Conservation (phyloP, 2,797 vertebrate genomes). For the Lates japonicus region DNA sequence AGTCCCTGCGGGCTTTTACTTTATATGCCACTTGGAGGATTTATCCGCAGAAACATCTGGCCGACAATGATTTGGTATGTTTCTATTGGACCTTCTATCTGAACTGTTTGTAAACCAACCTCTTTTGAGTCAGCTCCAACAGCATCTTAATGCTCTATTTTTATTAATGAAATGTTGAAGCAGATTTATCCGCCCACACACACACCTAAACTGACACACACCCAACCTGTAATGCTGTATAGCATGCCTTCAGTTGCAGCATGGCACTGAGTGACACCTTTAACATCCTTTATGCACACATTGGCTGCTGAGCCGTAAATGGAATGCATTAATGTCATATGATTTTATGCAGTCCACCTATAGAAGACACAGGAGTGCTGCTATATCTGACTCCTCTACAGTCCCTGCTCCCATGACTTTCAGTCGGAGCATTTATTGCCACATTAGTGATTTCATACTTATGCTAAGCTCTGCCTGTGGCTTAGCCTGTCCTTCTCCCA, state of each 20-base stretch:
- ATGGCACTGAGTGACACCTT: conserved; percentile 26
- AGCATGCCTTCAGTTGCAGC: neutral
- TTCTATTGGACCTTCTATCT: neutral
- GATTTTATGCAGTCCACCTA: conserved; percentile 42
- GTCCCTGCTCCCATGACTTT: conserved; percentile 34
- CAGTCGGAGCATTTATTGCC: conserved; percentile 45
- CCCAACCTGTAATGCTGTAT: neutral
- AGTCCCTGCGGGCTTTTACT: conserved; percentile 28
- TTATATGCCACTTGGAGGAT: neutral
- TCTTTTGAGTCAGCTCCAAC: neutral
- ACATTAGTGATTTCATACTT: conserved; percentile 65
- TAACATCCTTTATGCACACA: conserved; percentile 19
- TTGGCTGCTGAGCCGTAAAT: conserved; percentile 18
- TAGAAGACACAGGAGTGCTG: conserved; percentile 29
- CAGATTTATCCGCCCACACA: conserved; percentile 16
- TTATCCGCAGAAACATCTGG: conserved; percentile 27
- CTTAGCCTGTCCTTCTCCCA: conserved; percentile 28
- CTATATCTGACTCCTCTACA: conserved; percentile 21
- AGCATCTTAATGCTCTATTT: conserved; percentile 23
- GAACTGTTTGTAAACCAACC: neutral
- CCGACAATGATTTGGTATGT: neutral
- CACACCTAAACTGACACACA: conserved; percentile 1
- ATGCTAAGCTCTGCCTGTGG: conserved; percentile 60
- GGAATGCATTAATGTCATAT: conserved; percentile 41
- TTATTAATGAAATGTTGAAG: conserved; percentile 24